Evolutionary conservation across 2,797 vertebrate species (phyloP).

Genomic region (Anisognathus igniventris): DNA sequence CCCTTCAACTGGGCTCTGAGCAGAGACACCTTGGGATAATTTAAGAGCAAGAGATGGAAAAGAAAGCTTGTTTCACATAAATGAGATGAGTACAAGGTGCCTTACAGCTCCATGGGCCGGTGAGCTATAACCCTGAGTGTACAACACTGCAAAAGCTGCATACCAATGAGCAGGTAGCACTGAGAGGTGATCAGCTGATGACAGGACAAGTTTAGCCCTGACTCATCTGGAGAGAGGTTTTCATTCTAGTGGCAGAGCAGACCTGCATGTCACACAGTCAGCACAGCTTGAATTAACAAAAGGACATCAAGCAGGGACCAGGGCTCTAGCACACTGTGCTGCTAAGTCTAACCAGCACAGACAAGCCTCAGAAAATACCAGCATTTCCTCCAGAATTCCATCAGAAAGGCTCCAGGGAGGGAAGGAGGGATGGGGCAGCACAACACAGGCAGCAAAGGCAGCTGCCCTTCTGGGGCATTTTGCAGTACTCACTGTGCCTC

Average conservation of each 20-base stretch:
- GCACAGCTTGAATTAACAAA: not conserved
- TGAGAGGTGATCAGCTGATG: not conserved
- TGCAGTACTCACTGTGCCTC: not conserved
- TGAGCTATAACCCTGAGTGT: not conserved
- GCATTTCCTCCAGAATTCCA: not conserved
- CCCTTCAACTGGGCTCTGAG: not conserved
- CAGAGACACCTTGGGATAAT: not conserved
- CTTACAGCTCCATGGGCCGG: not conserved
- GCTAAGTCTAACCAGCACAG: not conserved
- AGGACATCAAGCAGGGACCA: not conserved
- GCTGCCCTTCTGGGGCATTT: not conserved
- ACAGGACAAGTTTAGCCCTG: conserved; percentile 10
- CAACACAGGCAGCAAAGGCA: not conserved
- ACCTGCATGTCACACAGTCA: not conserved
- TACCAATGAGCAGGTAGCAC: conserved; percentile 36
- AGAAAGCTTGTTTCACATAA: not conserved
- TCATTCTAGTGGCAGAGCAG: not conserved
- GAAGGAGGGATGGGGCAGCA: not conserved
- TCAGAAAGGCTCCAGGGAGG: not conserved
- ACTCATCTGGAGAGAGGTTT: conserved; percentile 22
- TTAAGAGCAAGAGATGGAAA: not conserved
- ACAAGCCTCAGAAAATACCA: not conserved
- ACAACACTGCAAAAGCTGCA: not conserved
- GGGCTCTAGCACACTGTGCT: fast-evolving
- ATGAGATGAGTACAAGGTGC: not conserved